Conservation (phyloP, 2,888 invertebrate species). For the Pterostichus niger region DNA sequence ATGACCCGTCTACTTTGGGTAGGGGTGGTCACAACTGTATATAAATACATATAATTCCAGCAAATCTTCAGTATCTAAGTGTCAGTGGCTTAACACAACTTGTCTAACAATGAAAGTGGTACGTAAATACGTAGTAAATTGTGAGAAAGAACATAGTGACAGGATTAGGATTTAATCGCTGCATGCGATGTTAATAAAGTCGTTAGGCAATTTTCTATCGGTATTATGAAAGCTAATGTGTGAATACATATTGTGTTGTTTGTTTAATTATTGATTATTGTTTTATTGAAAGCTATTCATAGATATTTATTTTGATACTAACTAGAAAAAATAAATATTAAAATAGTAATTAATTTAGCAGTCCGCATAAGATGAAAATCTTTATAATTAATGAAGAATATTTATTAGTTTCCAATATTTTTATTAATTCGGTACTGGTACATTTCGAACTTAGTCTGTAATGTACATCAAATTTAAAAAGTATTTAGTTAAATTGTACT, state of each 20-base stretch:
- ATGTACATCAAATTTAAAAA: no score
- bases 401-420: no score
- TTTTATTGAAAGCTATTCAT: neutral
- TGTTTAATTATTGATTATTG: slow-evolving; percentile 29
- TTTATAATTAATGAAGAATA: no score
- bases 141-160: slow-evolving; percentile 36
- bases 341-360: no score
- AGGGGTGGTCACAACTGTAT: slow-evolving; percentile 58
- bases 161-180: neutral
- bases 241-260: slow-evolving; percentile 13
- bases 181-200: no score
- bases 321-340: no score
- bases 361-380: no score
- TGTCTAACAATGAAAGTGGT: slow-evolving; percentile 64
- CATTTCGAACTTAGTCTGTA: no score
- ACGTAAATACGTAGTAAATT: slow-evolving; percentile 49
- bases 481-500: no score
- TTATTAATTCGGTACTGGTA: no score
- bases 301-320: no score
- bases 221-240: slow-evolving; percentile 26
- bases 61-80: slow-evolving; percentile 47
- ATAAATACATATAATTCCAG: slow-evolving; percentile 57
- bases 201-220: slow-evolving; percentile 13
- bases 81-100: slow-evolving; percentile 53
- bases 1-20: slow-evolving; percentile 42